Base-by-base conservation (phyloP, 2,888 invertebrate genomes). In the Pterobdella sp. region DNA sequence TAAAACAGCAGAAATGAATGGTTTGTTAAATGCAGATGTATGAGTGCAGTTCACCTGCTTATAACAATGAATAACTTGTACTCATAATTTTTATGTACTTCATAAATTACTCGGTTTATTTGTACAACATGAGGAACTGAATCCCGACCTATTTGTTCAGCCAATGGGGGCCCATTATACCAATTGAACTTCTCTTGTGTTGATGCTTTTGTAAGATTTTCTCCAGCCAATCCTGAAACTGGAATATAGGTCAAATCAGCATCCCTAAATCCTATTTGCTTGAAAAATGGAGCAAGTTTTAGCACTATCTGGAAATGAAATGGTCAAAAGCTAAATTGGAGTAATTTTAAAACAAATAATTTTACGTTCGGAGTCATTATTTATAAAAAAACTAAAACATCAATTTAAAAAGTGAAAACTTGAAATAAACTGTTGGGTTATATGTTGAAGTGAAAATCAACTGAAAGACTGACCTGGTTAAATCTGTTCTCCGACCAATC, bases 151-250 rank as follows among this genome's bases (percentile, higher is more conserved):
- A 98, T 92, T 18, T 93, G 91, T 79, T 91, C 89, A 36, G 95
- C 83, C 31, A 97, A 86, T 76, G 90, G 89, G 0, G 91, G 90
- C 0, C 95, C 97, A 52, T 85, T 87, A 83, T 96, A 98, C 90
- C 90, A 89, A 1, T 80, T 73, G 18, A 80, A 90, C 88, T 94
- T 79, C n/a, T 79, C 76, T 0, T 80, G 79, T 86, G 87, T 77
- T 0, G 91, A 88, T 1, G 87, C 84, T 75, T 88, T 87, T 0
- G 89, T 88, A 73, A 95, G 86, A 86, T 99, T 99, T 82, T 94
- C 92, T 14, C 98, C 98, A 0, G 90, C 91, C n/a, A 98, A 85
- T 1, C 98, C 98, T 77, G 94, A 94, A 81, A 95, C 94, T 1
- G 98, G 97, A 26, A 97, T 90, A 84, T 90, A 97, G 0, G 88